A percentile compares a stretch with the other conserved stretches of the same genome.
Conservation (phyloP, 35 echinoderm and acorn worm genomes). For the Heliocidaris erythrogramma region DNA sequence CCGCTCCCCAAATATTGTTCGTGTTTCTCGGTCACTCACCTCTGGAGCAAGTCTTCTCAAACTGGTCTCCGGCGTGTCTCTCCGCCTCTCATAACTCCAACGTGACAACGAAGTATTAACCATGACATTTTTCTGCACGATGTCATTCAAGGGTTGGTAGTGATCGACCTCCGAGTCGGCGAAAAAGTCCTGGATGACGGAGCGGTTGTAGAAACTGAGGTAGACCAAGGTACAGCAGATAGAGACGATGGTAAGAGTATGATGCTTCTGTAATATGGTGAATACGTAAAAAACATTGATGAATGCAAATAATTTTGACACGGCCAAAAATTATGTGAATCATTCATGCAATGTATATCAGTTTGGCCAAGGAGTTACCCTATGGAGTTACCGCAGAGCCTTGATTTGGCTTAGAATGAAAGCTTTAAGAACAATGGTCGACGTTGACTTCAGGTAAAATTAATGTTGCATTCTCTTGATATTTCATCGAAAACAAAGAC, state of each 20-base stretch:
- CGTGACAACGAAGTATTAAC: neutral
- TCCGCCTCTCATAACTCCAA: neutral
- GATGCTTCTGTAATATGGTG: neutral
- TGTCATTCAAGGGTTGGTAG: neutral
- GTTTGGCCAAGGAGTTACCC: no score
- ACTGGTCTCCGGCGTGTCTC: neutral
- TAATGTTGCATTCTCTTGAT: no score
- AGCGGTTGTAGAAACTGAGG: neutral
- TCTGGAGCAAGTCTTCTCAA: neutral
- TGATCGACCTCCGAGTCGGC: neutral
- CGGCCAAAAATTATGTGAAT: no score
- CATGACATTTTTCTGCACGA: neutral
- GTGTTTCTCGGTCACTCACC: neutral
- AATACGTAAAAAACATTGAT: neutral
- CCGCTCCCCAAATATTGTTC: neutral
- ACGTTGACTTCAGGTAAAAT: no score
- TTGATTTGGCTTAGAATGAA: no score
- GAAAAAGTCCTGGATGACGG: conserved; percentile 12
- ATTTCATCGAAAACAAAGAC: no score
- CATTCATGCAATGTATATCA: no score
- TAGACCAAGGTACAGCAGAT: neutral
- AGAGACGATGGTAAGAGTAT: neutral
- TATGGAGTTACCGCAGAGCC: no score
- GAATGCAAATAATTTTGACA: neutral
- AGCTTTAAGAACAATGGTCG: no score